phyloP scores from a whole-genome alignment of 2,797 vertebrate species.

The Intellagama lesueurii region DNA sequence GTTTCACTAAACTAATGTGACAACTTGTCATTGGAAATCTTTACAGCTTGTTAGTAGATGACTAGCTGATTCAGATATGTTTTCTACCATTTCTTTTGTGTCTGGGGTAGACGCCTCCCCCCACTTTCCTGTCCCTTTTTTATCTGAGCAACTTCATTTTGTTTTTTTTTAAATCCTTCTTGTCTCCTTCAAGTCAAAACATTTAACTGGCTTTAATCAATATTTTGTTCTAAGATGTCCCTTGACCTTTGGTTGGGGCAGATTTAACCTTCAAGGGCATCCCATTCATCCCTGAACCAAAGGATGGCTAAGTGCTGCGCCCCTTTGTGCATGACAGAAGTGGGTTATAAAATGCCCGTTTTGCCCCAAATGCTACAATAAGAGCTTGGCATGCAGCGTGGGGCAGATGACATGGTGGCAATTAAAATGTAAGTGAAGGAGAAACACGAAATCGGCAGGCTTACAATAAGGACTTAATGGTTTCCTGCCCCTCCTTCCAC shows the following conservation, averaged over 20 bases:
- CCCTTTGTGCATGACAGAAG: conserved; percentile 60
- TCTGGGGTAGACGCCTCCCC: conserved; percentile 61
- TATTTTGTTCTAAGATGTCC: conserved; percentile 81
- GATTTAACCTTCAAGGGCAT: conserved; percentile 71
- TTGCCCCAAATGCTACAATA: conserved; percentile 45
- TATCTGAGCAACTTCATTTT: conserved; percentile 75
- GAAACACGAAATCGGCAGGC: not conserved
- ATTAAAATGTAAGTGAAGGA: not conserved
- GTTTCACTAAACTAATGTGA: conserved; percentile 88
- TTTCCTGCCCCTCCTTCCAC: conserved; percentile 44
- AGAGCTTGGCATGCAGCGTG: not conserved
- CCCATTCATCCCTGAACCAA: conserved; percentile 65
- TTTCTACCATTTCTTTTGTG: conserved; percentile 82
- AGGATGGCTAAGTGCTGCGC: conserved; percentile 47
- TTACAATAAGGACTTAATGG: conserved; percentile 32
- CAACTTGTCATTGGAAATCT: conserved; percentile 86
- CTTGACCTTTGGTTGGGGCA: conserved; percentile 76
- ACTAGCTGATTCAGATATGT: conserved; percentile 83
- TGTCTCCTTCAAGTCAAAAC: conserved; percentile 84
- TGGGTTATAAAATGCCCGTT: conserved; percentile 63
- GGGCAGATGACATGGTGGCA: not conserved
- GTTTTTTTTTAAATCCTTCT: conserved; percentile 75
- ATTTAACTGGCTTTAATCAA: conserved; percentile 83
- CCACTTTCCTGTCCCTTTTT: conserved; percentile 79
- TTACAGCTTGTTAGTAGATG: conserved; percentile 85